phyloP scores from a whole-genome alignment of 2,113 vertebrate species.

The Psittacula cyanocephala region DNA sequence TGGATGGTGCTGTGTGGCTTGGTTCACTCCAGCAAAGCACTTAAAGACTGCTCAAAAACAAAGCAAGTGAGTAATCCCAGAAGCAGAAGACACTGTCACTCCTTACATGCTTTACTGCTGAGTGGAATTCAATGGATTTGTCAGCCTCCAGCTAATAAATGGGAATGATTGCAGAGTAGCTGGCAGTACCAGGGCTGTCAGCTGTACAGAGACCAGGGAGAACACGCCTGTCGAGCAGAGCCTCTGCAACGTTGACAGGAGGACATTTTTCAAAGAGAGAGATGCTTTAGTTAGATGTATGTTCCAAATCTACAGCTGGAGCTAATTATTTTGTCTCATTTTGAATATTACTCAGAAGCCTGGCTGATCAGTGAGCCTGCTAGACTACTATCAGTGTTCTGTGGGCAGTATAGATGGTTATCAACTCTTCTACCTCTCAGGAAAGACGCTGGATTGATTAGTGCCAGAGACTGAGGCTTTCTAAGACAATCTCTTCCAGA shows the following conservation, averaged over 20 bases:
- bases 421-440: neutral
- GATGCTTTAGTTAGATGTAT: neutral
- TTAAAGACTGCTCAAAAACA: neutral
- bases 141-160: constrained; percentile 17
- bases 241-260: neutral
- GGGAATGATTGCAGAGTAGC: neutral
- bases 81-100: neutral
- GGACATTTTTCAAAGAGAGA: neutral
- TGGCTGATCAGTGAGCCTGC: constrained; percentile 13
- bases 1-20: neutral
- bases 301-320: constrained; percentile 10
- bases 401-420: neutral
- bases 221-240: neutral
- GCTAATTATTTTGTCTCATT: constrained; percentile 44
- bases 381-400: constrained; percentile 4
- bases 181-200: constrained; percentile 20
- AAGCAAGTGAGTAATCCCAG: constrained; percentile 35
- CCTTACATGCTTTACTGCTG: constrained; percentile 10
- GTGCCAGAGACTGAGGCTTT: neutral
- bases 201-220: neutral
- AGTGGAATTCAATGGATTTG: constrained; percentile 30
- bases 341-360: constrained; percentile 12
- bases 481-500: constrained; percentile 30
- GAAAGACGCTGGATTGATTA: constrained; percentile 15
- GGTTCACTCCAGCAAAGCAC: neutral